Base-by-base conservation (phyloP, 2,113 vertebrate genomes). In the Rissa tridactyla region DNA sequence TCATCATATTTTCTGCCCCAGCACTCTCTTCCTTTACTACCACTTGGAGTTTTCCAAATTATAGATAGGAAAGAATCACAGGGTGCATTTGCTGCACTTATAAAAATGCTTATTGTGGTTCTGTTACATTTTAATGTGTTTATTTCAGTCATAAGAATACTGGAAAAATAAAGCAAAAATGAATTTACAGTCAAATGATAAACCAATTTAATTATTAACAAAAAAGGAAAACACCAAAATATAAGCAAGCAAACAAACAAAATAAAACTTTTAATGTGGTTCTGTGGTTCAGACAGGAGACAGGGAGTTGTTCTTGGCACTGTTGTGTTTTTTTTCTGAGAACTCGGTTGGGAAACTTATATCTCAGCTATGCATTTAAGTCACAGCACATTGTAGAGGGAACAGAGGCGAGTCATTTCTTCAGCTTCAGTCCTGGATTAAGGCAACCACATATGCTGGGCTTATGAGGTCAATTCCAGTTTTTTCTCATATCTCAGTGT, bases 291-390 rank as follows among this genome's bases (percentile, higher is more conserved):
- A 92, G 81, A 80, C 62, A 82, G 57, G 81, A 95, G 86, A 91
- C 30, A 0, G 10, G 36, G 70, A 76, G 77, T 94, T 97, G 66
- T 94, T 94, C 84, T 97, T 97, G 97, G 96, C 92, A 89, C 54
- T 29, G 20, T 30, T 61, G 19, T 38, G 7, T 15, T 80, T 92
- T 80, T 75, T 94, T 79, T 86, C 86, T 92, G 83, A 95, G 83
- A 92, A 82, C n/a, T 85, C 51, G 21, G 25, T 96, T 94, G 62
- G 71, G 61, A 96, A 94, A 94, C 91, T 87, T 94, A 52, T 66
- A 73, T 79, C 42, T 93, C 70, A 96, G 23, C 34, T 96, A 91
- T 77, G 81, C 70, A 89, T 92, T 95, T 95, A 94, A 93, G 88
- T 86, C 69, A 84, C 73, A 92, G 54, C 15, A 86, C 40, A 72